These are phyloP conservation scores for Lycaena phlaeas DNA, from an alignment of 2,888 invertebrate species.

Conservation along the genomic window DNA sequence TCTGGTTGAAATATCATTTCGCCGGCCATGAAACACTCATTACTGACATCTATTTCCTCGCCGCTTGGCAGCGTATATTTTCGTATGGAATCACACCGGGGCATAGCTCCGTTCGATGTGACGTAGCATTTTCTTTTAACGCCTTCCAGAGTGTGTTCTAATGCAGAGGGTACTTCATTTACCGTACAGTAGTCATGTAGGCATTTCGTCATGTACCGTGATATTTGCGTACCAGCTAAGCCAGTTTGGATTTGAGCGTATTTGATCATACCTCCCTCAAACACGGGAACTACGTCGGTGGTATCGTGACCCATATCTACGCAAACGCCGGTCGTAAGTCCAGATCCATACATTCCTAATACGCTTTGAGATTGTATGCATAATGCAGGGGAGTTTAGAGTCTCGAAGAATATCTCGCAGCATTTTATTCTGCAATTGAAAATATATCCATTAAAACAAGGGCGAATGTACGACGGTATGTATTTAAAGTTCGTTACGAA, in stretches of 20 bases:
- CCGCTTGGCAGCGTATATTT: constrained; percentile 40
- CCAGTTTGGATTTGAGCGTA: constrained; percentile 43
- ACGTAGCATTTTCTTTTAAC: constrained; percentile 33
- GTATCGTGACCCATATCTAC: constrained; percentile 47
- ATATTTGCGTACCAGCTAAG: constrained; percentile 32
- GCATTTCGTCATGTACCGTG: constrained; percentile 27
- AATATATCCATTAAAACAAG: not conserved
- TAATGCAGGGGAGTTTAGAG: constrained; percentile 41
- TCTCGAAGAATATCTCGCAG: constrained; percentile 54
- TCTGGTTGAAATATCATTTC: constrained; percentile 42
- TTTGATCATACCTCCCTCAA: constrained; percentile 41
- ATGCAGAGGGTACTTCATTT: constrained; percentile 21
- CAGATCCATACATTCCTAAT: constrained; percentile 46
- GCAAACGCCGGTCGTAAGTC: constrained; percentile 45
- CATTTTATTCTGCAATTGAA: constrained; percentile 38
- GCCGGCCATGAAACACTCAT: constrained; percentile 32
- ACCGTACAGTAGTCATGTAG: constrained; percentile 26
- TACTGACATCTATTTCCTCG: constrained; percentile 26
- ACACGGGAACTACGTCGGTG: constrained; percentile 40
- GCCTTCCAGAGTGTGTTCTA: constrained; percentile 28
- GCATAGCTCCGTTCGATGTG: constrained; percentile 25
- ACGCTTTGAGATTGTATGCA: constrained; percentile 45
- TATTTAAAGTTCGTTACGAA: no score
- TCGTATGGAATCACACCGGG: constrained; percentile 23
- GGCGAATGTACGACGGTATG: no score